Base-by-base conservation (phyloP, 1,140 invertebrate species). In the Oncopeltus fasciatus region DNA sequence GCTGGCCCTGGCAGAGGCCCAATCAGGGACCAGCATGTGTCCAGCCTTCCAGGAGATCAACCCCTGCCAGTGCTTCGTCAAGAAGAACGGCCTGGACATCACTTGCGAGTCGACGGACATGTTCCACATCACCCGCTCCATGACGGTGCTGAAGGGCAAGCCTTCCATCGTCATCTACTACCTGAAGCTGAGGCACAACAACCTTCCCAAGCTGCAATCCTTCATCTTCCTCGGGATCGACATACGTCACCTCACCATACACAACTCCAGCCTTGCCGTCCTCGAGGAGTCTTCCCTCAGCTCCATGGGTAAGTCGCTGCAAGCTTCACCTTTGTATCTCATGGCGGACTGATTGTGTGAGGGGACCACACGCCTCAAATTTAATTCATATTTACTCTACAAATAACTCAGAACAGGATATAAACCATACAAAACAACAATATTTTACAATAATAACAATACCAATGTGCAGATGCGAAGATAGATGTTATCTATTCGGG, bases 161-260 rank as follows among this genome's bases (percentile, higher is more conserved):
- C 70, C 75, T 16, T 68, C 67, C 21, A 79, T 81, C 64, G 81
- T 90, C 47, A 89, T 92, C 66, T 89, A 87, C 72, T 92, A 92
- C 72, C 74, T 93, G 53, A 91, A 90, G 70, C 73, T 92, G 44
- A 79, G 88, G 18, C 88, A 90, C 73, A 90, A 90, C 71, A 84
- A 83, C 69, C 72, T 92, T 65, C 84, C 85, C 1, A 90, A 89
- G 73, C 76, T 93, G 49, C 87, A 87, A 46, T 84, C 86, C 11
- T 90, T 87, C 70, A 80, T 92, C 33, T 90, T 93, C 71, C 77
- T 90, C n/a, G 88, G 88, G 8, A 75, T 92, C 66, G 86, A 90
- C 68, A 90, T 92, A 64, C 82, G 85, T 65, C 88, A 92, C 69
- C 77, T 93, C 11, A 90, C 88, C 27, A 88, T 92, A 18, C 87